Conservation (phyloP, 2,888 invertebrate species). For the Apotomis turbidana region DNA sequence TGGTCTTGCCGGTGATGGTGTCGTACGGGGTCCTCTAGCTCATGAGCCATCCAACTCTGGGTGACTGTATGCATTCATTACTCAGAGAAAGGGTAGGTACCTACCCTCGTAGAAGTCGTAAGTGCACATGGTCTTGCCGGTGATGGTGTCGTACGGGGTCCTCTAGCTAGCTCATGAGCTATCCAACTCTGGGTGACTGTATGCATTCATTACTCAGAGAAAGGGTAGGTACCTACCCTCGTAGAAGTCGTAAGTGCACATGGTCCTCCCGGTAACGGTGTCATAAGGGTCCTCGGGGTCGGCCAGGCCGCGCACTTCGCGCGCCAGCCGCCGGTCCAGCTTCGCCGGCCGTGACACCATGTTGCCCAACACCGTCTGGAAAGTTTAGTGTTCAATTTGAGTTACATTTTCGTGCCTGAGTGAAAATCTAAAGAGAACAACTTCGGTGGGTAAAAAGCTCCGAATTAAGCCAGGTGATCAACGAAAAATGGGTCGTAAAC, state of each 20-base stretch:
- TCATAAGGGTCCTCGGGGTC: constrained; percentile 93
- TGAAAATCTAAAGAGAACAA: too few species aligned
- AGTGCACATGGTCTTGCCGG: constrained; percentile 96
- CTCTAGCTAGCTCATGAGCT: too few species aligned
- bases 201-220: too few species aligned
- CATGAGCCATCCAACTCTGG: too few species aligned
- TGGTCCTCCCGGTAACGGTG: constrained; percentile 94
- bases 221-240: constrained; percentile 78
- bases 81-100: too few species aligned
- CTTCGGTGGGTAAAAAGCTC: too few species aligned
- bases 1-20: too few species aligned
- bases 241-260: constrained; percentile 99
- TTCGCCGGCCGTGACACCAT: constrained; percentile 91
- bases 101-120: constrained; percentile 95
- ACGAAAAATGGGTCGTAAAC: too few species aligned
- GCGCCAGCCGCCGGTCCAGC: constrained; percentile 90
- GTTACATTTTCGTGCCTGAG: neutral
- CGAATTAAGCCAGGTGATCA: too few species aligned
- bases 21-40: too few species aligned
- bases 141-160: constrained; percentile 70
- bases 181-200: too few species aligned
- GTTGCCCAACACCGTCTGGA: constrained; percentile 93
- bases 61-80: too few species aligned
- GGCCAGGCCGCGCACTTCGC: constrained; percentile 90
- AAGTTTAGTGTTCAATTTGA: neutral